These are phyloP conservation scores for Platysteira castanea DNA, from an alignment of 2,113 vertebrate species.

Conservation along the genomic window DNA sequence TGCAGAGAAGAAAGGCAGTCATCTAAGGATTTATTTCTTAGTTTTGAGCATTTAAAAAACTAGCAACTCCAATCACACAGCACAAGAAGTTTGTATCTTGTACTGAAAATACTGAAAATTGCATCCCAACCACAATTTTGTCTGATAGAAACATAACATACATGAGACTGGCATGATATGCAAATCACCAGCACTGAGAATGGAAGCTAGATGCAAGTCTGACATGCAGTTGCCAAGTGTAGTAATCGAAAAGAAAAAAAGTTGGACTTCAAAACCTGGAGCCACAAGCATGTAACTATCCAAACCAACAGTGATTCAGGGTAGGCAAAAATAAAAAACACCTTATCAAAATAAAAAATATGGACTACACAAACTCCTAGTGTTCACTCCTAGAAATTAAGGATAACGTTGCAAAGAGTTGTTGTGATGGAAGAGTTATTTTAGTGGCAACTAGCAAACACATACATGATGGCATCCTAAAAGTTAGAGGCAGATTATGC, in stretches of 20 bases:
- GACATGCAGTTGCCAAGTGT: not conserved
- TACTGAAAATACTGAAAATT: not conserved
- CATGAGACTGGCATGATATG: not conserved
- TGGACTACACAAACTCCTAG: not conserved
- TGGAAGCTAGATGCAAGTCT: not conserved
- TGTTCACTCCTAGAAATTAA: not conserved
- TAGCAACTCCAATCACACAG: not conserved
- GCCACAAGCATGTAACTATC: not conserved
- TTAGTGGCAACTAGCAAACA: not conserved
- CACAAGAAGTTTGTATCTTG: not conserved
- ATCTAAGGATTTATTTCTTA: not conserved
- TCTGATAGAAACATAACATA: not conserved
- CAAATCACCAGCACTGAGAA: not conserved
- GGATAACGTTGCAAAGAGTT: not conserved
- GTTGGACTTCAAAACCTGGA: not conserved
- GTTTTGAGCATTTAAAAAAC: not conserved
- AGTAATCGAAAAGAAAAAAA: not conserved
- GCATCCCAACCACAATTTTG: not conserved
- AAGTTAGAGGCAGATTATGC: not conserved
- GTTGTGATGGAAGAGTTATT: not conserved
- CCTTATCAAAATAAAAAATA: not conserved
- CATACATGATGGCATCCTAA: not conserved
- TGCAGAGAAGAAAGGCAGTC: constrained; percentile 50
- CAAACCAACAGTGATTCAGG: not conserved
- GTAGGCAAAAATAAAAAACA: not conserved